A percentile compares a stretch with the other conserved stretches of the same genome.
phyloP scores from a whole-genome alignment of 2,888 invertebrate genomes.

The Euzetes globulus region DNA sequence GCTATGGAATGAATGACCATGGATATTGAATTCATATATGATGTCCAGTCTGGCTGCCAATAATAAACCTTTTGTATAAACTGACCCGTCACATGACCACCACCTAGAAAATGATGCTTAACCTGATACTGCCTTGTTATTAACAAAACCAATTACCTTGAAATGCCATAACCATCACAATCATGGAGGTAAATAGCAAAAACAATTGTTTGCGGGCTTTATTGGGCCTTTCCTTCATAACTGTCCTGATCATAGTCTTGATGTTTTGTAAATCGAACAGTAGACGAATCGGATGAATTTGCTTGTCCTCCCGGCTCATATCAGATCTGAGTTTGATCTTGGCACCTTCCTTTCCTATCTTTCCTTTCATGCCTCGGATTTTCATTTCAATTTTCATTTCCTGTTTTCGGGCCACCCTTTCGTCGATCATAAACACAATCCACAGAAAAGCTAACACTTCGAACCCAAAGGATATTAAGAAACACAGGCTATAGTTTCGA shows the following conservation, averaged over 20 bases:
- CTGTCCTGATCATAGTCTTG: neutral
- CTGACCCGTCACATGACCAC: neutral
- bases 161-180: neutral
- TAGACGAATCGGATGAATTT: neutral
- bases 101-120: neutral
- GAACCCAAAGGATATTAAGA: neutral
- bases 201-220: neutral
- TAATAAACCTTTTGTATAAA: neutral
- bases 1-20: neutral
- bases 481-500: neutral
- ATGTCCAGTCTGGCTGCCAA: neutral
- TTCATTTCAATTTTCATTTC: neutral
- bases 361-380: neutral
- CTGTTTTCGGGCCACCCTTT: neutral
- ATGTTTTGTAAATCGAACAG: neutral
- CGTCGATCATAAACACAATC: neutral
- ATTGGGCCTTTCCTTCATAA: neutral
- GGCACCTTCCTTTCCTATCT: neutral
- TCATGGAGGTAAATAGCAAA: neutral
- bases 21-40: neutral
- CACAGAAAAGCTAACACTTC: neutral
- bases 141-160: neutral
- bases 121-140: neutral
- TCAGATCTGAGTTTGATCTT: neutral
- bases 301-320: neutral